Evolutionary conservation across 2,888 invertebrate species (phyloP).

Genomic region (Vanessa cardui): DNA sequence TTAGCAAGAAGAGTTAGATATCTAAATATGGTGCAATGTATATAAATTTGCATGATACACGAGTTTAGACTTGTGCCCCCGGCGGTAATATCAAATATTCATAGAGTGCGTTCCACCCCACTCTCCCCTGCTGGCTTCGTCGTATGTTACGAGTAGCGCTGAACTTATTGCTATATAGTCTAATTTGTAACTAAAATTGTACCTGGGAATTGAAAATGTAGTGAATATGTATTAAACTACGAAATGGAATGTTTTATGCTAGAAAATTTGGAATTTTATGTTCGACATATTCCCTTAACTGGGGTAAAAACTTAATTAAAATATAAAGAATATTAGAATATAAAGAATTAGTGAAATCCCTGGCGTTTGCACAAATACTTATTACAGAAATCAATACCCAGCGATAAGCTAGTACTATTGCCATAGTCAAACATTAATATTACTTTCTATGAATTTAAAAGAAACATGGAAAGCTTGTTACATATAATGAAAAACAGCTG

Average conservation of each 20-base stretch:
- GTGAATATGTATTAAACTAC: neutral
- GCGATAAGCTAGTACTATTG: too few relatives aligned
- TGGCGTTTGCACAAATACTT: too few relatives aligned
- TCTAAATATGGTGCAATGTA: neutral
- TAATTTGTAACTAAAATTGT: neutral
- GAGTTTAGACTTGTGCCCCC: constrained; percentile 51
- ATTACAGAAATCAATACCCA: too few relatives aligned
- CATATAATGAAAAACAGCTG: too few relatives aligned
- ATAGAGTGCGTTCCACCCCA: constrained; percentile 50
- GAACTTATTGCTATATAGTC: constrained; percentile 31
- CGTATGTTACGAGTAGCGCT: constrained; percentile 21
- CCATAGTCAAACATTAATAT: too few relatives aligned
- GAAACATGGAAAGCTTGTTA: too few relatives aligned
- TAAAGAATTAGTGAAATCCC: too few relatives aligned
- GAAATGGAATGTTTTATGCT: neutral
- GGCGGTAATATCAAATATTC: constrained; percentile 68
- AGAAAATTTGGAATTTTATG: too few relatives aligned
- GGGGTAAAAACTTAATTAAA: too few relatives aligned
- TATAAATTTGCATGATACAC: constrained; percentile 45
- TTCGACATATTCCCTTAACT: too few relatives aligned
- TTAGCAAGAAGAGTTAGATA: constrained; percentile 8
- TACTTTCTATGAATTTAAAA: too few relatives aligned
- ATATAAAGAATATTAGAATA: too few relatives aligned
- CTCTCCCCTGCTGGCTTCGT: constrained; percentile 37
- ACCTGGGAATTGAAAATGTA: neutral